Evolutionary conservation across 2,888 invertebrate genomes (phyloP).

Genomic region (Nysson spinosus): DNA sequence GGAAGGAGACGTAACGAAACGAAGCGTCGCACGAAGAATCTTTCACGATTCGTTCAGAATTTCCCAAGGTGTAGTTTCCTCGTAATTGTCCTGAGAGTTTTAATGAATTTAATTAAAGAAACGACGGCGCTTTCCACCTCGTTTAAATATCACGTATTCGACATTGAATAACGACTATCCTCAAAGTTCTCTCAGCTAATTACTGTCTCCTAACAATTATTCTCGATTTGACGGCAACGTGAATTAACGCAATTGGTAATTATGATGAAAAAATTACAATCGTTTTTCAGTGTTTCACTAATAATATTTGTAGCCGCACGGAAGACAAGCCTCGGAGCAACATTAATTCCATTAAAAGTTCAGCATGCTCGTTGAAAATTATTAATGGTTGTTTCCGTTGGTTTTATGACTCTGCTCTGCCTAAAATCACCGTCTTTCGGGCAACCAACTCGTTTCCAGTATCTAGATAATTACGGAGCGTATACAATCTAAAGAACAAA

Average conservation of each 20-base stretch:
- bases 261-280: too few relatives aligned
- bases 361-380: slow-evolving; percentile 45
- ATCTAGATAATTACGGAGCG: too few relatives aligned
- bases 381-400: slow-evolving; percentile 50
- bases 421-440: too few relatives aligned
- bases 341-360: slow-evolving; percentile 57
- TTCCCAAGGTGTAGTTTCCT: slow-evolving; percentile 1
- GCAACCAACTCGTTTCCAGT: too few relatives aligned
- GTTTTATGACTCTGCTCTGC: slow-evolving; percentile 25
- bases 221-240: too few relatives aligned
- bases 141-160: slow-evolving; percentile 9
- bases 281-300: too few relatives aligned
- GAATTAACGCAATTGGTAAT: too few relatives aligned
- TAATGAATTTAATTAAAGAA: slow-evolving; percentile 36
- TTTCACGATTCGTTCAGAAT: slow-evolving; percentile 2
- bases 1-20: too few relatives aligned
- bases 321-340: slow-evolving; percentile 3
- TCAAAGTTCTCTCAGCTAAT: not conserved
- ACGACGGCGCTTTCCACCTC: not conserved
- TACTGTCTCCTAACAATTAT: too few relatives aligned
- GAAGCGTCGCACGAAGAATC: not conserved
- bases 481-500: too few relatives aligned
- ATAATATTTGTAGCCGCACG: too few relatives aligned
- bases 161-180: not conserved
- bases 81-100: slow-evolving; percentile 10